A percentile compares a stretch with the other conserved stretches of the same genome.
phyloP scores from a whole-genome alignment of 2,113 vertebrate species.

The Ictidomys tridecemlineatus region DNA sequence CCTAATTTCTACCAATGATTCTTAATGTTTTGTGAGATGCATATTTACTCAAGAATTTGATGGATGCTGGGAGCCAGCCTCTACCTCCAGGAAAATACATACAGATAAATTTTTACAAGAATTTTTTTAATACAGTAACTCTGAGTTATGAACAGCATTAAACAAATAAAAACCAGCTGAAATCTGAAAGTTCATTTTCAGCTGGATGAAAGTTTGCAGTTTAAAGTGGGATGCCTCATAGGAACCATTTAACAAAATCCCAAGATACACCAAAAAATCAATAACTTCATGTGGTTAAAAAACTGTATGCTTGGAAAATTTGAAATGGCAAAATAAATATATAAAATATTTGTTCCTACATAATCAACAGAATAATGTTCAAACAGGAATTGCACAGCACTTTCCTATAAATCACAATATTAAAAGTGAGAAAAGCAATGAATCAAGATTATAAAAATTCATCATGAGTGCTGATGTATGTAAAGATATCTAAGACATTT shows the following conservation, averaged over 20 bases:
- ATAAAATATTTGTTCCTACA: not conserved
- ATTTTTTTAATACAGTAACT: not conserved
- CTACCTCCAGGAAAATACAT: not conserved
- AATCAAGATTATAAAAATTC: constrained; percentile 9
- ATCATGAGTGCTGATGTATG: not conserved
- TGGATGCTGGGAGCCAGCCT: not conserved
- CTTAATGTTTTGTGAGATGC: not conserved
- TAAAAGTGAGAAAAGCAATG: not conserved
- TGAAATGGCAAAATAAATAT: not conserved
- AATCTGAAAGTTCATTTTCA: not conserved
- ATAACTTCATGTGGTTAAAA: not conserved
- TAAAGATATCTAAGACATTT: not conserved
- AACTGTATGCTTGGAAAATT: not conserved
- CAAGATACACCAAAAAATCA: not conserved
- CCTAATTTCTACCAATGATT: not conserved
- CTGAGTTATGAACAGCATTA: not conserved
- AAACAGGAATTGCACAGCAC: not conserved
- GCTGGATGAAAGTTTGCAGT: not conserved
- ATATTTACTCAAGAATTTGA: not conserved
- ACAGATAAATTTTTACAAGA: not conserved
- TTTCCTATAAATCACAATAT: not conserved
- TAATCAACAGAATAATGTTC: not conserved
- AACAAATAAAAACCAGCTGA: not conserved
- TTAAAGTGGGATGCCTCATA: not conserved
- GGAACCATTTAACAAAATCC: not conserved